Conservation (phyloP, 1,140 invertebrate species). For the Heliconius eleuchia region DNA sequence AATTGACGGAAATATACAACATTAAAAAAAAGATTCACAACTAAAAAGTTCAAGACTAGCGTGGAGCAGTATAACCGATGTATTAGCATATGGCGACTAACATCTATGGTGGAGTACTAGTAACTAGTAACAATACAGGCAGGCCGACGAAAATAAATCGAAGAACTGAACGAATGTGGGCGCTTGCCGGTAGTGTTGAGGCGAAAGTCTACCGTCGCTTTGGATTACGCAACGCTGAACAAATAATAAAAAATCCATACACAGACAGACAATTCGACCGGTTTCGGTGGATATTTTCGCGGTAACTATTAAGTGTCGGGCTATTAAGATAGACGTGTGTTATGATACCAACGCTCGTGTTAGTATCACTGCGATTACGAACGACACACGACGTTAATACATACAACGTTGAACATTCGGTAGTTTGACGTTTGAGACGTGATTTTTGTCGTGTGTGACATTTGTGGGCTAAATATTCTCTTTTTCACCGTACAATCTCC, state of each 20-base stretch:
- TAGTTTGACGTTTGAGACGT: constrained; percentile 31
- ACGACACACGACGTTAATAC: constrained; percentile 50
- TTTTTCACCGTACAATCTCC: too few relatives aligned
- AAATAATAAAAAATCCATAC: constrained; percentile 50
- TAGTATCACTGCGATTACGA: constrained; percentile 69
- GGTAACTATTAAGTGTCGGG: constrained; percentile 55
- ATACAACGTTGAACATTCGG: constrained; percentile 42
- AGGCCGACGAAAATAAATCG: constrained; percentile 60
- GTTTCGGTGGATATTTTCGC: constrained; percentile 63
- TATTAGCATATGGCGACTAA: constrained; percentile 49
- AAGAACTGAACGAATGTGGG: constrained; percentile 48
- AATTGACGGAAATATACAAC: constrained; percentile 19
- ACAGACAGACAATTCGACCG: constrained; percentile 54
- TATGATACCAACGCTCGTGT: constrained; percentile 53
- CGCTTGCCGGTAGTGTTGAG: constrained; percentile 50
- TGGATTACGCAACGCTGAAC: constrained; percentile 53
- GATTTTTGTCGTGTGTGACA: constrained; percentile 20
- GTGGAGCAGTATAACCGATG: constrained; percentile 35
- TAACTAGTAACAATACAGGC: constrained; percentile 53
- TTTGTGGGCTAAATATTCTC: background rate
- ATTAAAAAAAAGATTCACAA: background rate
- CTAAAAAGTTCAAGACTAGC: constrained; percentile 42
- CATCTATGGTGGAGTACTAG: constrained; percentile 47
- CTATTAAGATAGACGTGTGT: constrained; percentile 60
- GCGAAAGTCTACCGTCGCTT: constrained; percentile 54